A percentile compares a stretch with the other conserved stretches of the same genome.
phyloP scores from a whole-genome alignment of 2,797 vertebrate genomes.

The Apogon talboti region DNA sequence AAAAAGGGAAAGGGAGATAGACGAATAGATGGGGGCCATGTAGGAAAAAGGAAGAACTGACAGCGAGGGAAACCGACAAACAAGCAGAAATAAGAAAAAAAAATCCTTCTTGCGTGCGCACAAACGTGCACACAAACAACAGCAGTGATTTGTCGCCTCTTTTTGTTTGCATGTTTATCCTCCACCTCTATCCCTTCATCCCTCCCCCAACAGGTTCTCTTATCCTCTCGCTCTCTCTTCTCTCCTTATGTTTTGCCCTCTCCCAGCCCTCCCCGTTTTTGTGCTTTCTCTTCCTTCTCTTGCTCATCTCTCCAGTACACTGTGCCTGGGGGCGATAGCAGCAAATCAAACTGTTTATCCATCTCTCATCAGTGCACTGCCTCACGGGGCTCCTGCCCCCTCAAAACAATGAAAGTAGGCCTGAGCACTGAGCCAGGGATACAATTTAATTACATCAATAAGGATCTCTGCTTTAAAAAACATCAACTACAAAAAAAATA shows the following conservation, averaged over 20 bases:
- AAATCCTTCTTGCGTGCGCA: constrained; percentile 49
- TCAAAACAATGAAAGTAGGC: constrained; percentile 82
- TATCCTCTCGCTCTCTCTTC: constrained; percentile 69
- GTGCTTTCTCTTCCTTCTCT: constrained; percentile 75
- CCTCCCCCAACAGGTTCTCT: constrained; percentile 76
- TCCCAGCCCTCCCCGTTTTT: constrained; percentile 62
- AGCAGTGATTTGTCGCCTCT: constrained; percentile 74
- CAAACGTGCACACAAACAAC: constrained; percentile 64
- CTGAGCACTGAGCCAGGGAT: constrained; percentile 75
- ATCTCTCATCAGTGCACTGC: constrained; percentile 82
- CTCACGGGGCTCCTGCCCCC: constrained; percentile 81
- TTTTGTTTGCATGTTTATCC: constrained; percentile 79
- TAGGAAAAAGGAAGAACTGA: constrained; percentile 61
- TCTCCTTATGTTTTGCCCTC: constrained; percentile 76
- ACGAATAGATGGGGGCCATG: constrained; percentile 58
- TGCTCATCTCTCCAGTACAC: constrained; percentile 86
- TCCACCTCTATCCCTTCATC: constrained; percentile 72
- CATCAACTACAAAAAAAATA: constrained; percentile 50
- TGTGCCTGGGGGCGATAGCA: constrained; percentile 83
- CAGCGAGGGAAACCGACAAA: constrained; percentile 60
- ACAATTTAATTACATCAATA: constrained; percentile 83
- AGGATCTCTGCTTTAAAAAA: constrained; percentile 59
- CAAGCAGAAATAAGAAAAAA: constrained; percentile 56
- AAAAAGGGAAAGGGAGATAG: constrained; percentile 37
- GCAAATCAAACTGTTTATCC: constrained; percentile 88